A percentile compares a stretch with the other conserved stretches of the same genome.
Evolutionary conservation across 2,797 vertebrate species (phyloP).

Genomic region (Myotis myotis): DNA sequence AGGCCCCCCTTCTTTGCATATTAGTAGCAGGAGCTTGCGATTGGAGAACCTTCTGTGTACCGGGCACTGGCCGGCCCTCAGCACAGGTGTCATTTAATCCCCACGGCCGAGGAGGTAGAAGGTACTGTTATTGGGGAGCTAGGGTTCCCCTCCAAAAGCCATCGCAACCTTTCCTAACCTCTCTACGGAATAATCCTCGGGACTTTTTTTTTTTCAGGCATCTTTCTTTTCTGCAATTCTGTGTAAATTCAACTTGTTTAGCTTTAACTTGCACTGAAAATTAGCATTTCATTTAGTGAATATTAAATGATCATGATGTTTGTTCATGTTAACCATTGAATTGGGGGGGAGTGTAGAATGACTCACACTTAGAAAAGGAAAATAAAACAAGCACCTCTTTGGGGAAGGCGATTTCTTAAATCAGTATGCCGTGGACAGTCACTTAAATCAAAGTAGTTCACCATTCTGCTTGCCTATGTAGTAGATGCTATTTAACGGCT

Average conservation of each 20-base stretch:
- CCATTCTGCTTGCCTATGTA: neutral
- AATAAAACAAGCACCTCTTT: neutral
- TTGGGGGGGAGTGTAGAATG: neutral
- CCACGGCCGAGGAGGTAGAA: neutral
- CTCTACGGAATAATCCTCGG: neutral
- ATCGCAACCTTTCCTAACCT: neutral
- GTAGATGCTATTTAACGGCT: neutral
- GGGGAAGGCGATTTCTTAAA: slow-evolving; percentile 19
- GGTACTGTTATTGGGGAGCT: neutral
- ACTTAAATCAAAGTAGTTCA: neutral
- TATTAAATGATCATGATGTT: neutral
- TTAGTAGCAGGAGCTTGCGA: neutral
- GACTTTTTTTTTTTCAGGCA: neutral
- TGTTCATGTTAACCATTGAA: neutral
- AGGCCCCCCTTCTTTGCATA: neutral
- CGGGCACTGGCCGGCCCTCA: neutral
- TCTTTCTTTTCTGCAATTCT: neutral
- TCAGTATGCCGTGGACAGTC: neutral
- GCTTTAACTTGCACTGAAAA: neutral
- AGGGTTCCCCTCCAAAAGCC: neutral
- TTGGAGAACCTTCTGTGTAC: neutral
- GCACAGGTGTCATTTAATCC: neutral
- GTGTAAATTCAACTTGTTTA: neutral
- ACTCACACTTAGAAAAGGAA: neutral
- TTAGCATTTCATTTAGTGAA: neutral